These are phyloP conservation scores for Etheostoma spectabile DNA, from an alignment of 2,113 vertebrate species.

Conservation along the genomic window DNA sequence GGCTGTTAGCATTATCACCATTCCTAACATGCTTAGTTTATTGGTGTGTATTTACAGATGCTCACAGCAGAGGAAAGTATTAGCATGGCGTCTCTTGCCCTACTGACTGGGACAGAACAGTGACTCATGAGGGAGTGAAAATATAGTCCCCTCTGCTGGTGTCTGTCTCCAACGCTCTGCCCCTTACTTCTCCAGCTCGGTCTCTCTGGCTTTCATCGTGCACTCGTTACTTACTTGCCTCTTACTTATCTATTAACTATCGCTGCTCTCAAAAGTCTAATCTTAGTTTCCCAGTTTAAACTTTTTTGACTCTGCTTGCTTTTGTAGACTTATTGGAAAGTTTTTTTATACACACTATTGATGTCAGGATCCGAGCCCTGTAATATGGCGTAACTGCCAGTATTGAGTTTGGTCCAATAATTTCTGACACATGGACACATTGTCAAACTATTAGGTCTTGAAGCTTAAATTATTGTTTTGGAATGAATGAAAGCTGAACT, in stretches of 20 bases:
- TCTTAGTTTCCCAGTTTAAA: neutral
- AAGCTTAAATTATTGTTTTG: no score
- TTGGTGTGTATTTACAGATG: constrained; percentile 3
- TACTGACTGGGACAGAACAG: neutral
- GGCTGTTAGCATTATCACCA: constrained; percentile 1
- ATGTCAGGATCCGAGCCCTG: neutral
- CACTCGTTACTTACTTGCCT: neutral
- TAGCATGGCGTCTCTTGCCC: neutral
- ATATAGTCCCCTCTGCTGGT: neutral
- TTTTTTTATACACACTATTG: no score
- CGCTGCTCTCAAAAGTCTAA: neutral
- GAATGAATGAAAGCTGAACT: no score
- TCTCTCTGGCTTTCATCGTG: neutral
- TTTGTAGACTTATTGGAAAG: neutral
- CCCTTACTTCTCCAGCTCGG: neutral
- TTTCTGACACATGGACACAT: neutral
- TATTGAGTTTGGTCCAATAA: neutral
- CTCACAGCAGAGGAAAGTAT: neutral
- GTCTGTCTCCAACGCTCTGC: neutral
- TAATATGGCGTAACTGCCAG: neutral
- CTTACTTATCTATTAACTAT: neutral
- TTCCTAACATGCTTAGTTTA: constrained; percentile 17
- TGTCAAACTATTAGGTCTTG: neutral
- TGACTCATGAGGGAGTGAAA: constrained; percentile 1
- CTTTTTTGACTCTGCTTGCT: neutral